Evolutionary conservation across 2,888 invertebrate species (phyloP).

Genomic region (Clistopyga incitator): DNA sequence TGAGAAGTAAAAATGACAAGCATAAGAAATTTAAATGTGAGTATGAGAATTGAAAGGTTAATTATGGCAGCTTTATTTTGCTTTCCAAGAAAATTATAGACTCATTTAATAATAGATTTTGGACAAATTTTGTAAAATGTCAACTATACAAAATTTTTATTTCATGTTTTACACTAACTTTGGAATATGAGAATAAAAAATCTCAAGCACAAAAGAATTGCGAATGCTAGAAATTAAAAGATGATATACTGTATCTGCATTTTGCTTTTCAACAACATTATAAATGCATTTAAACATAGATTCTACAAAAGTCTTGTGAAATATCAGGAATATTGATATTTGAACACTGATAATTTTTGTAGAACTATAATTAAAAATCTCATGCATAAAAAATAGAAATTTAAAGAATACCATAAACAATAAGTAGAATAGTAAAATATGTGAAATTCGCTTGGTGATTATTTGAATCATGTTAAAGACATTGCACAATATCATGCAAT

Average conservation of each 20-base stretch:
- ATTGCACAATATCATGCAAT: conserved; percentile 22
- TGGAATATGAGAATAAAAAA: too few relatives aligned
- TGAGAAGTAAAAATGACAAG: conserved; percentile 24
- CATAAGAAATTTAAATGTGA: neutral
- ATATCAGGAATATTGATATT: too few relatives aligned
- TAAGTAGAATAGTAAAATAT: neutral
- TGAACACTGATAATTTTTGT: too few relatives aligned
- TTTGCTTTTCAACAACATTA: too few relatives aligned
- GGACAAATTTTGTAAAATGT: too few relatives aligned
- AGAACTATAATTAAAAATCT: neutral
- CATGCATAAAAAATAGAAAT: neutral
- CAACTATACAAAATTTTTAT: too few relatives aligned
- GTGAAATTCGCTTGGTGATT: neutral
- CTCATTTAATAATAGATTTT: too few relatives aligned
- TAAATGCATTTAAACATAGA: too few relatives aligned
- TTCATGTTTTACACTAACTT: too few relatives aligned
- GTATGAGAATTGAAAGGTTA: neutral
- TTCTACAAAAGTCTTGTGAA: too few relatives aligned
- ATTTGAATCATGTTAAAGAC: neutral
- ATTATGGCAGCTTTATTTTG: neutral
- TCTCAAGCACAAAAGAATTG: too few relatives aligned
- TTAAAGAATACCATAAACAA: neutral
- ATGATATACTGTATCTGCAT: neutral
- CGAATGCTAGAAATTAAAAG: neutral
- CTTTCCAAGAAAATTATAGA: too few relatives aligned